These are phyloP conservation scores for Julus scandinavius DNA, from an alignment of 2,888 invertebrate species.

Conservation along the genomic window DNA sequence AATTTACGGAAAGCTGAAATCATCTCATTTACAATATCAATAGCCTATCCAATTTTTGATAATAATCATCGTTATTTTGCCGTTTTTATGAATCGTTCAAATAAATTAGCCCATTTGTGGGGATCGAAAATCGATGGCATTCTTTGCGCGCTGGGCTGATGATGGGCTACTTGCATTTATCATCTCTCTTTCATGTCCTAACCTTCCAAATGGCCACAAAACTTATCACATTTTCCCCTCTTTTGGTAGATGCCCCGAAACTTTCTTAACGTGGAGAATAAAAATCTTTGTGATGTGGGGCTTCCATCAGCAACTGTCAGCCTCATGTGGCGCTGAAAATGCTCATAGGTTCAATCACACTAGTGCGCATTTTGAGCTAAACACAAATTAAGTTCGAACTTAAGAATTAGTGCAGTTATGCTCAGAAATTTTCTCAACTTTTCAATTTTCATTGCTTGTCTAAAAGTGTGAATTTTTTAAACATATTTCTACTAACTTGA, in stretches of 20 bases:
- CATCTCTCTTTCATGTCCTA: conserved; percentile 26
- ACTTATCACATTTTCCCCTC: not conserved
- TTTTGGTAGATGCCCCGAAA: not conserved
- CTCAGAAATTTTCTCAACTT: no score
- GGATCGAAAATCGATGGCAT: conserved; percentile 34
- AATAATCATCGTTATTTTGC: conserved; percentile 31
- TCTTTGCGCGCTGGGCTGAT: not conserved
- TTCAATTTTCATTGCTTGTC: no score
- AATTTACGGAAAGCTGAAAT: conserved; percentile 3
- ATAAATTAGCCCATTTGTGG: not conserved
- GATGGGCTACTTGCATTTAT: conserved; percentile 1
- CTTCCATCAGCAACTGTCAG: not conserved
- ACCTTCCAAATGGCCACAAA: not conserved
- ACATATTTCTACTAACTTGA: no score
- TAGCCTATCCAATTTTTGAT: not conserved
- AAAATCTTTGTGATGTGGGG: not conserved
- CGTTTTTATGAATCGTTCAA: not conserved
- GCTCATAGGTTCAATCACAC: no score
- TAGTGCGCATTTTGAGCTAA: no score
- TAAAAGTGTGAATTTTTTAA: no score
- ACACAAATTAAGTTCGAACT: no score
- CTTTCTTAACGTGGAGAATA: not conserved
- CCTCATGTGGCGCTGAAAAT: not conserved
- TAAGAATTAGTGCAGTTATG: no score
- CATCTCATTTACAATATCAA: conserved; percentile 34